Percentiles rank a stretch among this genome's conserved stretches.
These are phyloP conservation scores for Melanchra persicariae DNA, from an alignment of 2,888 invertebrate species.

Conservation along the genomic window DNA sequence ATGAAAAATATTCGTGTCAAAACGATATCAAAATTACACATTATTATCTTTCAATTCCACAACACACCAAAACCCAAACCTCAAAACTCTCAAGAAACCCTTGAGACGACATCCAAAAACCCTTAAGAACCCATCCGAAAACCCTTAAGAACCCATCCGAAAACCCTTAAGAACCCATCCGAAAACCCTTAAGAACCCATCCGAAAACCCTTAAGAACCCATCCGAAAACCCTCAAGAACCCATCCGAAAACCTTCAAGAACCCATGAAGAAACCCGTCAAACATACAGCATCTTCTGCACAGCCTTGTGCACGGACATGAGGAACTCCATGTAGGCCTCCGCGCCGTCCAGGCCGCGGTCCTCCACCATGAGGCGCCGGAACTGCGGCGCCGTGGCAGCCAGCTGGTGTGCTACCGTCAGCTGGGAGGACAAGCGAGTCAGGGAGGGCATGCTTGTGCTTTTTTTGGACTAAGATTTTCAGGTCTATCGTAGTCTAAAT, in stretches of 20 bases:
- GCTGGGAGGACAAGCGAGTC: constrained; percentile 65
- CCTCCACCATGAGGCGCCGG: constrained; percentile 97
- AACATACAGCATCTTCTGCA: constrained; percentile 89
- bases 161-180: constrained; percentile 6
- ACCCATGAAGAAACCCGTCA: not conserved
- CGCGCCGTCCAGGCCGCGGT: constrained; percentile 94
- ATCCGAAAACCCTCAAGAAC: constrained; percentile 13
- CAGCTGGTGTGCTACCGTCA: constrained; percentile 77
- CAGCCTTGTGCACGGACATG: constrained; percentile 99
- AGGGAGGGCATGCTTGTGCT: constrained; percentile 5
- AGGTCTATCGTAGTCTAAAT: not conserved
- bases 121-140: not conserved
- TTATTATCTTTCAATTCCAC: constrained; percentile 40
- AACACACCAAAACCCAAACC: constrained; percentile 32
- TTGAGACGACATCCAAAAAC: too few species aligned
- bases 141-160: not conserved
- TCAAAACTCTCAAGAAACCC: constrained; percentile 25
- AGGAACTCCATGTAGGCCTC: constrained; percentile 98
- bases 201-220: not conserved
- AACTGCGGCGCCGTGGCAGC: constrained; percentile 93
- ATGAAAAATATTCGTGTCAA: not conserved
- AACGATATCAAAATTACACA: not conserved
- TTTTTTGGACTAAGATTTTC: not conserved
- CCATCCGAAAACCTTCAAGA: not conserved
- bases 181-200: constrained; percentile 3